phyloP scores from a whole-genome alignment of 35 echinoderm and acorn worm species.

The Ptychodera flava region DNA sequence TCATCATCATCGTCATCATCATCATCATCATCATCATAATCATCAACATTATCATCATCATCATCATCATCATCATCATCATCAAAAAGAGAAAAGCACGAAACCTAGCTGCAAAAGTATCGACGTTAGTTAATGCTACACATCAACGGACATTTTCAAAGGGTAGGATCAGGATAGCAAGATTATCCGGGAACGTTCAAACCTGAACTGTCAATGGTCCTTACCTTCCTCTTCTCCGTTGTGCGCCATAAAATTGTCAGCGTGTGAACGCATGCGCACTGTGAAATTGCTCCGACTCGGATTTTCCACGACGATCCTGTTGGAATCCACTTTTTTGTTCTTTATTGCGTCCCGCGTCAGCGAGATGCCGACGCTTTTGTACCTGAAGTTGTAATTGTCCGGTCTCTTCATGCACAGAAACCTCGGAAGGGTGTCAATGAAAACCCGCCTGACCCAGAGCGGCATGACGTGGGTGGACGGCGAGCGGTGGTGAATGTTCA shows the following conservation, averaged over 20 bases:
- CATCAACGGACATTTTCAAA: no score
- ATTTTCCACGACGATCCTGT: background rate
- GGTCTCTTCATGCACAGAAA: constrained; percentile 87
- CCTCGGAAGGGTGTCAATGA: constrained; percentile 66
- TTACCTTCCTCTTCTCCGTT: background rate
- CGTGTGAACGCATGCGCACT: background rate
- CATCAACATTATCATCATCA: no score
- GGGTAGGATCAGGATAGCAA: no score
- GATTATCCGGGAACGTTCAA: no score
- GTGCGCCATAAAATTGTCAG: background rate
- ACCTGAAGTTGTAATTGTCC: constrained; percentile 3
- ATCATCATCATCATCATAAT: no score
- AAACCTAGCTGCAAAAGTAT: no score
- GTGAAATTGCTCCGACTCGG: background rate
- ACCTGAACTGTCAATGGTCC: no score
- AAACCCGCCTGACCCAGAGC: constrained; percentile 48
- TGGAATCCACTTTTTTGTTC: background rate
- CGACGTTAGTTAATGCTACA: no score
- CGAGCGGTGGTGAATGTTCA: constrained; percentile 82
- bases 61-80: no score
- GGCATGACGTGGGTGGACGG: constrained; percentile 90
- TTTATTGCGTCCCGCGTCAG: background rate
- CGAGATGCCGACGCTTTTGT: background rate
- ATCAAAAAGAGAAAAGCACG: no score
- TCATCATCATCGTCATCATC: no score